Percentiles rank a stretch among this genome's conserved stretches.
Conservation (phyloP, 1,140 invertebrate genomes). For the Bombus sibiricus region DNA sequence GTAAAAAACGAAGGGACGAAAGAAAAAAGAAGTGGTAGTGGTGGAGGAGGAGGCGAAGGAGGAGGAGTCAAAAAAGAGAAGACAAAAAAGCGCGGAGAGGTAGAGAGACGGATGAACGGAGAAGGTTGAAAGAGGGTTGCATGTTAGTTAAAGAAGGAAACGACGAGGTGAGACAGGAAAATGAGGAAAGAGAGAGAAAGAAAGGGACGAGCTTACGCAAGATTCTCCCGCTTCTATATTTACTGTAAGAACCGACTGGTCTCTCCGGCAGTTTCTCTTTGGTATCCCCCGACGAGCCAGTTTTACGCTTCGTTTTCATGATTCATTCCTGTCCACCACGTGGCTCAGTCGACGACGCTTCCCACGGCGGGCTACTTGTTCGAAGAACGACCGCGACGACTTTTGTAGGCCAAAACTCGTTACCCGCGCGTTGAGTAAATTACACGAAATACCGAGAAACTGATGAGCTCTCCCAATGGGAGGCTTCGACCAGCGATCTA, state of each 20-base stretch:
- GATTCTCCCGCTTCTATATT: slow-evolving; percentile 58
- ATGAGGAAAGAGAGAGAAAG: not conserved
- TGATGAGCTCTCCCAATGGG: not conserved
- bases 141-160: not conserved
- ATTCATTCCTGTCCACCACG: slow-evolving; percentile 58
- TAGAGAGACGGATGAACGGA: not conserved
- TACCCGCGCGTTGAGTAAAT: slow-evolving; percentile 19
- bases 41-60: not conserved
- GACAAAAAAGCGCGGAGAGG: not conserved
- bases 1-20: not conserved
- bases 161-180: not conserved
- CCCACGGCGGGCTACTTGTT: slow-evolving; percentile 34
- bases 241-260: slow-evolving; percentile 38
- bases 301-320: slow-evolving; percentile 60
- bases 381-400: slow-evolving; percentile 33
- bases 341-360: slow-evolving; percentile 39
- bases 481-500: too few relatives aligned
- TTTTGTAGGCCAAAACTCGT: slow-evolving; percentile 32
- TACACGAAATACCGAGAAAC: slow-evolving; percentile 21
- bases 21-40: not conserved
- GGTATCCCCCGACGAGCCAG: slow-evolving; percentile 34
- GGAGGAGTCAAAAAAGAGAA: not conserved
- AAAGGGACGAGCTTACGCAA: slow-evolving; percentile 50
- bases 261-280: slow-evolving; percentile 21
- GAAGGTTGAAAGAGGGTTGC: not conserved